Evolutionary conservation across 2,113 vertebrate genomes (phyloP).

Genomic region (Pterocles burchelli): DNA sequence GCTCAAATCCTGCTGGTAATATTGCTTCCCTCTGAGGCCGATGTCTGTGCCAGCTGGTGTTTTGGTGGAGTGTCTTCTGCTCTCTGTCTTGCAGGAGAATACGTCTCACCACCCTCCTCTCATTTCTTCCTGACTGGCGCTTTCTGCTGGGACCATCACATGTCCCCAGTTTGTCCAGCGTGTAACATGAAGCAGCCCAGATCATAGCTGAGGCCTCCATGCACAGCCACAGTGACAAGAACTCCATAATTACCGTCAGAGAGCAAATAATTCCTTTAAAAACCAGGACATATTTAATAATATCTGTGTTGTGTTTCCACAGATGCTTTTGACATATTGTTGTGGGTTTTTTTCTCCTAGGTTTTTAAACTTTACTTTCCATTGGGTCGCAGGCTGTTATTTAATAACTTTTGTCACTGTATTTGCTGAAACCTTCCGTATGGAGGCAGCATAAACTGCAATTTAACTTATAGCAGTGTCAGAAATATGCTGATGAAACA

Average conservation of each 20-base stretch:
- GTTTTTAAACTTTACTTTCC: background rate
- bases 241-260: background rate
- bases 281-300: background rate
- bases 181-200: background rate
- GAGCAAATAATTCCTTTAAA: background rate
- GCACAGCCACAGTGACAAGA: background rate
- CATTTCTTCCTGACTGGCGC: background rate
- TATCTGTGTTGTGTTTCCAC: rapidly evolving
- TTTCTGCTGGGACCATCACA: rapidly evolving
- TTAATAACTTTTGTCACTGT: background rate
- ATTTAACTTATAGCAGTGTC: background rate
- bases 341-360: background rate
- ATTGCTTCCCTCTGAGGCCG: background rate
- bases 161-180: background rate
- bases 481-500: background rate
- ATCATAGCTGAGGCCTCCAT: background rate
- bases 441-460: background rate
- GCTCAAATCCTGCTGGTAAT: background rate
- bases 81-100: background rate
- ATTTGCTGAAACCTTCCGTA: background rate
- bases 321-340: background rate
- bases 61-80: background rate
- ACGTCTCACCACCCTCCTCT: rapidly evolving
- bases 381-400: background rate
- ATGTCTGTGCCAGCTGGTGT: background rate